Evolutionary conservation across 2,797 vertebrate species (phyloP).

Genomic region (Leuciscus waleckii): DNA sequence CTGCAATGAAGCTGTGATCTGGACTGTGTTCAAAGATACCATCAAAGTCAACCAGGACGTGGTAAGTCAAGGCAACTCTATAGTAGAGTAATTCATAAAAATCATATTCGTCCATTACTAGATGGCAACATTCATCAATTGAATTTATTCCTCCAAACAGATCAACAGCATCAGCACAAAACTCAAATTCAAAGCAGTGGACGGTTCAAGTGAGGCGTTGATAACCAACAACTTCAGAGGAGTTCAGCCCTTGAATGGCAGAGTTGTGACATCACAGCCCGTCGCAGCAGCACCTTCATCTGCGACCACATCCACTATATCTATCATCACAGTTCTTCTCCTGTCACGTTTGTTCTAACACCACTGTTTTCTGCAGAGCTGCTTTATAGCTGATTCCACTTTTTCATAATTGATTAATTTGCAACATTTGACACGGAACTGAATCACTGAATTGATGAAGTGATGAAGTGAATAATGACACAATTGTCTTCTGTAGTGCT

Average conservation of each 20-base stretch:
- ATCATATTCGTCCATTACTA: not conserved
- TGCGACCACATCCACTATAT: not conserved
- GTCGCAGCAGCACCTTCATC: not conserved
- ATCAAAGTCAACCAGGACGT: conserved; percentile 69
- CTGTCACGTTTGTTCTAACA: not conserved
- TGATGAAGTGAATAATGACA: too few relatives aligned
- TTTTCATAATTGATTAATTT: too few relatives aligned
- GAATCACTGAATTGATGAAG: too few relatives aligned
- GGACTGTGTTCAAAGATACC: conserved; percentile 77
- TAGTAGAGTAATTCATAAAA: not conserved
- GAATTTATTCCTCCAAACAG: conserved; percentile 55
- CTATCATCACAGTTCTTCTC: not conserved
- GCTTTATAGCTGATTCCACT: too few relatives aligned
- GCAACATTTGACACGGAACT: too few relatives aligned
- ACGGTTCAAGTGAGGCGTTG: accelerated
- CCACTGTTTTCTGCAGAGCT: too few relatives aligned
- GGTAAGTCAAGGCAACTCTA: conserved; percentile 62
- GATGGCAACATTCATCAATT: not conserved
- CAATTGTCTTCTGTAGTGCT: not conserved
- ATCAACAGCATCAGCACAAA: conserved; percentile 70
- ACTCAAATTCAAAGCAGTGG: not conserved
- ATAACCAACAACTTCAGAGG: conserved; percentile 53
- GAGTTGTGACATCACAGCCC: not conserved
- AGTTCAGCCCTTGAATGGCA: conserved; percentile 16
- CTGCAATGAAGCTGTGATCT: conserved; percentile 75